These are phyloP conservation scores for Anas platyrhynchos DNA, from an alignment of 2,113 vertebrate species.

Conservation along the genomic window DNA sequence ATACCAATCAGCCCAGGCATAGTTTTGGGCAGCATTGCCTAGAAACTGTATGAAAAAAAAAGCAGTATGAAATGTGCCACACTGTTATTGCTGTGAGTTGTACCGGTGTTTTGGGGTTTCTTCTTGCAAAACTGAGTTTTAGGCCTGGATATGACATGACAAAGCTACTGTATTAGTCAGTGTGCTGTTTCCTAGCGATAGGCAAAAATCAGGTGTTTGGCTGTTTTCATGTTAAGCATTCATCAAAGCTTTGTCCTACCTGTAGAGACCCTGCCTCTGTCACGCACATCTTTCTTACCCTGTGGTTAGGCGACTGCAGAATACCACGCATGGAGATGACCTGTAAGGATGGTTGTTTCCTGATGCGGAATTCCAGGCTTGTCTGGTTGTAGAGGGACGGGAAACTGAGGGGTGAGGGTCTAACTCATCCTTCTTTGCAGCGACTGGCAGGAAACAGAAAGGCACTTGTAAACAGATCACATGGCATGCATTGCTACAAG, in stretches of 20 bases:
- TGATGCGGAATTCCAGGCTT: neutral
- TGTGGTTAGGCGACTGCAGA: too few relatives aligned
- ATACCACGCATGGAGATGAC: neutral
- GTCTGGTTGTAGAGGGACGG: neutral
- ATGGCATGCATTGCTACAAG: neutral
- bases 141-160: neutral
- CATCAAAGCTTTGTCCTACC: neutral
- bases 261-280: neutral
- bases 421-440: neutral
- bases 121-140: neutral
- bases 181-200: neutral
- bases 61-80: neutral
- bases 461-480: neutral
- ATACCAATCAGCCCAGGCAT: neutral
- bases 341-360: neutral
- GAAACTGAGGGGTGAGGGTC: neutral
- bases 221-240: neutral
- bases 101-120: neutral
- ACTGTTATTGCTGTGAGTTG: neutral
- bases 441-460: neutral
- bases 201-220: neutral
- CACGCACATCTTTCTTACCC: fast-evolving
- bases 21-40: neutral
- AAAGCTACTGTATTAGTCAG: neutral
- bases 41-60: neutral